A percentile compares a stretch with the other conserved stretches of the same genome.
Evolutionary conservation across 2,888 invertebrate species (phyloP).

Genomic region (Orthonevra nobilis): DNA sequence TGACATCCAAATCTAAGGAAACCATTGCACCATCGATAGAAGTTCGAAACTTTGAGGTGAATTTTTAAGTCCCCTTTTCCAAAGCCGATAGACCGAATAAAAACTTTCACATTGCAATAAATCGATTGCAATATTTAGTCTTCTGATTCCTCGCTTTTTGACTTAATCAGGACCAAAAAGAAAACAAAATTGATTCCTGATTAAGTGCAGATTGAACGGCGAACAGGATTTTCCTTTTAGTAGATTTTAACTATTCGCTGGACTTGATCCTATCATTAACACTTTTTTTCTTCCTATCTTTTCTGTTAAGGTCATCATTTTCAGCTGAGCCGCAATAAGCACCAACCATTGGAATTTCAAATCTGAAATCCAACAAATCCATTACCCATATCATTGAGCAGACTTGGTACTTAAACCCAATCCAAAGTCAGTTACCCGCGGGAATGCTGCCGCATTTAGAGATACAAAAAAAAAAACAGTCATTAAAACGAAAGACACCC

Average conservation of each 20-base stretch:
- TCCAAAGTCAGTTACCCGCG: neutral
- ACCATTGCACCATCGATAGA: slow-evolving; percentile 44
- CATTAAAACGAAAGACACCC: neutral
- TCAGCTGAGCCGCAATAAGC: no score
- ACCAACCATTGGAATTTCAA: slow-evolving; percentile 41
- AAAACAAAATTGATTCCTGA: neutral
- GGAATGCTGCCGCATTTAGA: neutral
- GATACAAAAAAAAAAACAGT: slow-evolving; percentile 8
- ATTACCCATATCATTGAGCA: slow-evolving; percentile 53
- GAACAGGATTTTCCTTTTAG: slow-evolving; percentile 55
- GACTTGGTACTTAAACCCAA: no score
- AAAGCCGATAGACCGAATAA: neutral
- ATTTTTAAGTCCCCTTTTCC: slow-evolving; percentile 3
- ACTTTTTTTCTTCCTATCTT: slow-evolving; percentile 6
- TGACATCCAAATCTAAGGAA: slow-evolving; percentile 32
- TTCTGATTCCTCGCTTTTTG: no score
- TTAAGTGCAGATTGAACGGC: slow-evolving; percentile 4
- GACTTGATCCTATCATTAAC: slow-evolving; percentile 39
- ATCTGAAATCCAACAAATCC: slow-evolving; percentile 43
- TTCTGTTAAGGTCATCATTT: neutral
- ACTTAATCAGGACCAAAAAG: neutral
- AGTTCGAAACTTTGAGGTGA: slow-evolving; percentile 41
- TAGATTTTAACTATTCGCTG: slow-evolving; percentile 6
- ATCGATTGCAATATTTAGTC: slow-evolving; percentile 1
- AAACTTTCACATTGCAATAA: slow-evolving; percentile 3